Base-by-base conservation (phyloP, 2,113 vertebrate species). In the Megaceryle torquata region DNA sequence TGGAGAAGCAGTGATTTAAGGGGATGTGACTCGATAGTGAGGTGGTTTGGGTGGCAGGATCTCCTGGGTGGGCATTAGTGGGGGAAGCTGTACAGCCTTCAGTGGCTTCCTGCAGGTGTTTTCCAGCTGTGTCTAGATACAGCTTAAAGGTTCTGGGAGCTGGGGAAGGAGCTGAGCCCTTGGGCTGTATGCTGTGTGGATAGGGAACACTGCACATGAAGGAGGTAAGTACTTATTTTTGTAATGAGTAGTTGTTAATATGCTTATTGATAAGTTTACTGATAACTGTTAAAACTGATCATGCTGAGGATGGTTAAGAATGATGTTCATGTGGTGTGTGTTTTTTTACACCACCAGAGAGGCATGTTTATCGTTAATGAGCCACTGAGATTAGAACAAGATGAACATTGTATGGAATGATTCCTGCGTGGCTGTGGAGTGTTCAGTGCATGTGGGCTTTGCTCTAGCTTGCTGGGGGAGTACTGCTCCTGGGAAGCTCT, bases 41-140 rank as follows among this genome's bases (percentile, higher is more conserved):
- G 24, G 16, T 15, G 25, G 35, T 13, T 1, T 24, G 20, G 26
- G 2, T 28, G 12, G 33, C 0, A 10, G 37, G 16, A 1, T 8
- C 10, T 56, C 6, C 33, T 61, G 37, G 19, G 22, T 39, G 29
- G 17, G 59, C 10, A n/a, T 43, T 4, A 8, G 48, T 35, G 54
- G 46, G 11, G 25, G 5, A 9, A 37, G 18, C 4, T 70, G 43
- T 29, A 29, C 4, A 37, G 56, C 7, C 3, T 19, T 64, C 8
- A 15, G 28, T 6, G 28, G 35, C 28, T 63, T 29, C 53, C 17
- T 92, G 67, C 50, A 44, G 68, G 7, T 69, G 31, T 64, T 77
- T 70, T 59, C 44, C 18, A 60, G 71, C 17, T 63, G 26, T 13
- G 14, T 19, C 4, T 37, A 35, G 35, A 17, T 48, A 37, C 8